A percentile compares a stretch with the other conserved stretches of the same genome.
Evolutionary conservation across 2,888 invertebrate species (phyloP).

Genomic region (Liposcelis brunnea): DNA sequence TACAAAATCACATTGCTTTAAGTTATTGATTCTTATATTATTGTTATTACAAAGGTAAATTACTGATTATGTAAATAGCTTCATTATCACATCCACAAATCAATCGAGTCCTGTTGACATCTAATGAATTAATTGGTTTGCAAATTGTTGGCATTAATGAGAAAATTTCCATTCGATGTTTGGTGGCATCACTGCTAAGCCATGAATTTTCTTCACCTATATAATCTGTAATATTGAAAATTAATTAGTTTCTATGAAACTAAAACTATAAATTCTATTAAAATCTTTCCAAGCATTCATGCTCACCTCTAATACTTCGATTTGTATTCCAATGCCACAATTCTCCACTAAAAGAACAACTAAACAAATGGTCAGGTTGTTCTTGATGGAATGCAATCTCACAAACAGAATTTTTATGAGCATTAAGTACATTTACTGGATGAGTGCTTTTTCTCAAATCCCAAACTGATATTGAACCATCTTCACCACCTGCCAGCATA

Average conservation of each 20-base stretch:
- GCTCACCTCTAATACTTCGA: constrained; percentile 18
- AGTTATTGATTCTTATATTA: too few species aligned
- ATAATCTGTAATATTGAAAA: constrained; percentile 2
- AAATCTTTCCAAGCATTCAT: too few species aligned
- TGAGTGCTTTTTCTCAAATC: constrained; percentile 69
- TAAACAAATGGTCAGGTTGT: constrained; percentile 67
- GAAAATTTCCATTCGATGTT: constrained; percentile 48
- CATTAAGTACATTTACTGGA: constrained; percentile 65
- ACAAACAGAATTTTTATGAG: constrained; percentile 47
- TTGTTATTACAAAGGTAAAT: constrained; percentile 21
- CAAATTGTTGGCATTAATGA: constrained; percentile 56
- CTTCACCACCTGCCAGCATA: constrained; percentile 67
- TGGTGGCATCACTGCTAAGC: constrained; percentile 50
- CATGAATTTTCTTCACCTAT: constrained; percentile 33
- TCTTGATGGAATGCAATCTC: constrained; percentile 78
- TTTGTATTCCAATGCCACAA: constrained; percentile 80
- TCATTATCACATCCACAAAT: constrained; percentile 79
- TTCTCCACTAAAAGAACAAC: constrained; percentile 64
- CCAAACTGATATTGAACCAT: constrained; percentile 77
- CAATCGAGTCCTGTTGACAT: constrained; percentile 54
- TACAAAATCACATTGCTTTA: too few species aligned
- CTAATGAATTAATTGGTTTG: constrained; percentile 65
- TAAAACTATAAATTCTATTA: not conserved
- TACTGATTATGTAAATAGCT: constrained; percentile 64
- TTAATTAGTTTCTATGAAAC: not conserved